Percentiles rank a stretch among this genome's conserved stretches.
phyloP scores from a whole-genome alignment of 2,797 vertebrate genomes.

The Melopsittacus undulatus region DNA sequence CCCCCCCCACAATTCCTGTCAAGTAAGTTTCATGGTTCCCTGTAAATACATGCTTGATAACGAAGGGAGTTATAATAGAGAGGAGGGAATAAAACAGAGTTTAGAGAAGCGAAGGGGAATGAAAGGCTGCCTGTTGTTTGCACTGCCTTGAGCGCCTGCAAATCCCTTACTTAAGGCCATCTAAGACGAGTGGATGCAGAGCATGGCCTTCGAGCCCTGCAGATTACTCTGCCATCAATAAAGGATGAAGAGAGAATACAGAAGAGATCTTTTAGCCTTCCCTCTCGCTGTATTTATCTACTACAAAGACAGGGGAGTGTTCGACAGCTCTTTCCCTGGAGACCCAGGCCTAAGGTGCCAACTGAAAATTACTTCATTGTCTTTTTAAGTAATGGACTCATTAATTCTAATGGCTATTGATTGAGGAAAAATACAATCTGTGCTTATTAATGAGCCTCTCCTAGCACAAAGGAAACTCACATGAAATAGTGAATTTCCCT shows the following conservation, averaged over 20 bases:
- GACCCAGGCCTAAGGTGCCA: conserved; percentile 68
- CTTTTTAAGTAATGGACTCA: conserved; percentile 73
- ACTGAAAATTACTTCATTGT: conserved; percentile 77
- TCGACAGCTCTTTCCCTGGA: conserved; percentile 20
- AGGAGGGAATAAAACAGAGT: not conserved
- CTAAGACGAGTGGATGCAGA: conserved; percentile 82
- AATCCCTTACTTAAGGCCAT: conserved; percentile 86
- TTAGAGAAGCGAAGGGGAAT: conserved; percentile 56
- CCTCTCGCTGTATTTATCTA: conserved; percentile 49
- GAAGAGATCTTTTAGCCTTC: conserved; percentile 68
- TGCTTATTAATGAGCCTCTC: conserved; percentile 75
- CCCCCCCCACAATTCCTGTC: not conserved
- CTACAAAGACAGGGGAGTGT: conserved; percentile 32
- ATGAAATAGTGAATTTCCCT: conserved; percentile 53
- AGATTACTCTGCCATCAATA: conserved; percentile 85
- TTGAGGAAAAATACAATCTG: conserved; percentile 74
- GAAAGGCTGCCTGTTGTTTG: conserved; percentile 78
- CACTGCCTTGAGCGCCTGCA: conserved; percentile 82
- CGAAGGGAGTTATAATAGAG: not conserved
- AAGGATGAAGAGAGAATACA: conserved; percentile 79
- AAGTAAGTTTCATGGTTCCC: not conserved
- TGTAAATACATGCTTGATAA: not conserved
- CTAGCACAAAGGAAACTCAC: conserved; percentile 49
- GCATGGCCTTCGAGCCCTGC: conserved; percentile 72
- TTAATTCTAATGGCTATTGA: conserved; percentile 82